Conservation (phyloP, 2,113 vertebrate species). For the Crotalus helleri region DNA sequence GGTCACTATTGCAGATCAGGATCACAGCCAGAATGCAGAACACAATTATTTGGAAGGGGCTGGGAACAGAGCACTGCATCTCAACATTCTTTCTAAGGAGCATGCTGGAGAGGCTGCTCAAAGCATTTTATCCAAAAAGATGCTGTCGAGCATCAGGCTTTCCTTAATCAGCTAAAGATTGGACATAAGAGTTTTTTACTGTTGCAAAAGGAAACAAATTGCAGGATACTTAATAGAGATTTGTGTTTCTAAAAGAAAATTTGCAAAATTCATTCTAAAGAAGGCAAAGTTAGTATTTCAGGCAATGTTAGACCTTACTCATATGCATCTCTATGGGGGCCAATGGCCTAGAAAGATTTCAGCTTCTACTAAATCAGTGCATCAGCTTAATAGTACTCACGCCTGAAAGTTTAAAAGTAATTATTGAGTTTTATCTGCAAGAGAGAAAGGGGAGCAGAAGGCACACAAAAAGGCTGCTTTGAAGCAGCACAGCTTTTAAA, state of each 20-base stretch:
- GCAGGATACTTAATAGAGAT: neutral
- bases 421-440: constrained; percentile 53
- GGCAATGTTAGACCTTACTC: constrained; percentile 20
- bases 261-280: constrained; percentile 21
- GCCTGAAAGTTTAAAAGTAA: constrained; percentile 54
- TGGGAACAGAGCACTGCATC: constrained; percentile 25
- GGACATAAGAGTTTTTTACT: neutral
- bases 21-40: neutral
- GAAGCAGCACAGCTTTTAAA: constrained; percentile 30
- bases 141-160: constrained; percentile 15
- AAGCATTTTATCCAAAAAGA: constrained; percentile 31
- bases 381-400: constrained; percentile 20
- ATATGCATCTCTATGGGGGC: constrained; percentile 29
- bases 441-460: constrained; percentile 41
- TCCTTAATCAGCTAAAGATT: neutral
- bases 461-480: constrained; percentile 51
- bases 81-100: constrained; percentile 42
- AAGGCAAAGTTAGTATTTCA: constrained; percentile 44
- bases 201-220: neutral
- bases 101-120: constrained; percentile 11
- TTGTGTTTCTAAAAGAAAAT: neutral
- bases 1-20: neutral
- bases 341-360: constrained; percentile 30
- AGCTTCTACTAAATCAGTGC: constrained; percentile 11
- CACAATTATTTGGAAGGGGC: neutral